Evolutionary conservation across 2,113 vertebrate species (phyloP).

Genomic region (Petaurus breviceps): DNA sequence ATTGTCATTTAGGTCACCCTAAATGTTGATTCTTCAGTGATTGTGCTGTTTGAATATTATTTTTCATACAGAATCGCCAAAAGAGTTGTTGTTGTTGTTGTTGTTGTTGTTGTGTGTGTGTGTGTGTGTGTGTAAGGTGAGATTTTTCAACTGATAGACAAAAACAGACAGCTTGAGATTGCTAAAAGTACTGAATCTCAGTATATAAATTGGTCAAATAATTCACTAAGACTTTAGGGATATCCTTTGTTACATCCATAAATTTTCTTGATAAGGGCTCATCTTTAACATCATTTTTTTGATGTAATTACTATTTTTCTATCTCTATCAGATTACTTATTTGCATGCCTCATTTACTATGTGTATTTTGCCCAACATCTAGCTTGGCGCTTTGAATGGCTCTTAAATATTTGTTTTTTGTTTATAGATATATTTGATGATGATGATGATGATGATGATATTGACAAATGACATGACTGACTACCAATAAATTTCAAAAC

Average conservation of each 20-base stretch:
- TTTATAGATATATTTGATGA: background rate
- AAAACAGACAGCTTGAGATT: background rate
- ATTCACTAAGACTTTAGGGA: background rate
- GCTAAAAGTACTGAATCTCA: background rate
- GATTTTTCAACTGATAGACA: background rate
- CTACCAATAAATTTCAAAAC: background rate
- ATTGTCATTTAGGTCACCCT: background rate
- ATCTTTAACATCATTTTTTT: background rate
- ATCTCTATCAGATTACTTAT: background rate
- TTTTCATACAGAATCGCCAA: background rate
- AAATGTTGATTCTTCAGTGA: background rate
- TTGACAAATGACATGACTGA: background rate
- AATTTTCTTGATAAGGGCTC: background rate
- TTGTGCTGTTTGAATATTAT: background rate
- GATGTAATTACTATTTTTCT: background rate
- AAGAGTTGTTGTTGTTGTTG: too few species aligned
- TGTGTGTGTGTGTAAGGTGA: background rate
- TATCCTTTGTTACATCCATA: background rate
- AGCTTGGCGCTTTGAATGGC: background rate
- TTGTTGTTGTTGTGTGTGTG: background rate
- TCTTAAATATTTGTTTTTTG: background rate
- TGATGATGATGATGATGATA: background rate
- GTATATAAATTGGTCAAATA: background rate
- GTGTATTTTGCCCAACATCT: background rate
- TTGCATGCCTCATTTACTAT: background rate